Percentiles rank a stretch among this genome's conserved stretches.
These are phyloP conservation scores for Eupleurogrammus muticus DNA, from an alignment of 2,797 vertebrate genomes.

Conservation along the genomic window DNA sequence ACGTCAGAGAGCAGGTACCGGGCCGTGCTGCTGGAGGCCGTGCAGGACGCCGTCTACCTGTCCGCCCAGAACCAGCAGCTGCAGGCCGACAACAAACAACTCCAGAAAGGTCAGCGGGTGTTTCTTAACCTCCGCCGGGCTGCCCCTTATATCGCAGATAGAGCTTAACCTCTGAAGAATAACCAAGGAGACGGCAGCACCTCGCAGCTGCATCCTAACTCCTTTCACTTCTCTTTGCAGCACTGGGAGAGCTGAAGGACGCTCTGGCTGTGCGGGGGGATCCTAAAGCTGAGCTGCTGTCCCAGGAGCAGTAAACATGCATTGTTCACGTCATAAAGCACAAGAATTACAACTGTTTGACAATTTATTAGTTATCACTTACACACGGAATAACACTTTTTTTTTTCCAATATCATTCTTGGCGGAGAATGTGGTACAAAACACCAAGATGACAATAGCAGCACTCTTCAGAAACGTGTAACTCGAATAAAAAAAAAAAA, in stretches of 20 bases:
- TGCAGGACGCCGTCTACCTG: constrained; percentile 82
- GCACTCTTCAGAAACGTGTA: constrained; percentile 41
- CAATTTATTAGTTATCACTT: constrained; percentile 53
- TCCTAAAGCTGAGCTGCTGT: constrained; percentile 26
- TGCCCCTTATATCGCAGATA: background rate
- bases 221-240: constrained; percentile 52
- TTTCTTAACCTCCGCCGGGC: constrained; percentile 7
- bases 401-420: constrained; percentile 34
- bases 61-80: constrained; percentile 86
- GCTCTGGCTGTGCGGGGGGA: constrained; percentile 54
- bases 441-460: constrained; percentile 30
- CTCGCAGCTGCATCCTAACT: background rate
- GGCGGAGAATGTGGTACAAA: constrained; percentile 37
- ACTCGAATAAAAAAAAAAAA: no score
- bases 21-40: constrained; percentile 82
- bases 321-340: constrained; percentile 2
- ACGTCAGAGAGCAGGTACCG: constrained; percentile 79
- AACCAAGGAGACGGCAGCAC: background rate
- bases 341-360: constrained; percentile 2
- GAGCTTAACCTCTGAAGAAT: background rate
- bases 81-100: constrained; percentile 76
- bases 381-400: constrained; percentile 44
- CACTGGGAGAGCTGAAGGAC: constrained; percentile 77
- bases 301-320: constrained; percentile 17
- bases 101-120: constrained; percentile 62